A percentile compares a stretch with the other conserved stretches of the same genome.
Conservation (phyloP, 2,888 invertebrate species). For the Ganaspis brasiliensis region DNA sequence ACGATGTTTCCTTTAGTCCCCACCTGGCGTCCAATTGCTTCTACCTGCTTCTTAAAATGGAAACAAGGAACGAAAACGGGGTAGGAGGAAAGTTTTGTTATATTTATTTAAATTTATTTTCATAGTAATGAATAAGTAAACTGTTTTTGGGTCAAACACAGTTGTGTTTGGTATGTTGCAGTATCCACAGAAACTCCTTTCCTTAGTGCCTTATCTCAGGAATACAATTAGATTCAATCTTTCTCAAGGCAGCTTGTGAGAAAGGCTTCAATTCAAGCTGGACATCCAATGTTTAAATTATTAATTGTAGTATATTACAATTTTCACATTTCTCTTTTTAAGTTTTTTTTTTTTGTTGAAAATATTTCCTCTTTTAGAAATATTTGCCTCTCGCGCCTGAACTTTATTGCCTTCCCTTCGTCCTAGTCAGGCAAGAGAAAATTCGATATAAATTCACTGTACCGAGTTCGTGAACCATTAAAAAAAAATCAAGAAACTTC, state of each 20-base stretch:
- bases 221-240: slow-evolving; percentile 20
- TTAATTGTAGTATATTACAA: slow-evolving; percentile 26
- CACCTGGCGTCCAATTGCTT: background rate
- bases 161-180: slow-evolving; percentile 10
- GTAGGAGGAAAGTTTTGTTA: slow-evolving; percentile 19
- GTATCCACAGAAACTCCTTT: slow-evolving; percentile 22
- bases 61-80: background rate
- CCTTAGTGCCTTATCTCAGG: slow-evolving; percentile 17
- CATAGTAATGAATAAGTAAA: slow-evolving; percentile 41
- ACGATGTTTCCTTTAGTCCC: no score
- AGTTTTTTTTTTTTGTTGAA: no score
- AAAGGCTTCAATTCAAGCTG: slow-evolving; percentile 17
- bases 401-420: background rate
- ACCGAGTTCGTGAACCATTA: background rate
- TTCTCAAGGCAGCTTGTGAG: slow-evolving; percentile 44
- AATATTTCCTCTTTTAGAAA: no score
- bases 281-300: slow-evolving; percentile 1
- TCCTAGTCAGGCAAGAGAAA: background rate
- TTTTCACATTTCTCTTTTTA: background rate
- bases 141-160: slow-evolving; percentile 24
- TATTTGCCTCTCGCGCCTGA: background rate
- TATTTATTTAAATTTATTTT: slow-evolving; percentile 31
- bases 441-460: background rate
- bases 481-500: background rate
- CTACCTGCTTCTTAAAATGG: background rate